Evolutionary conservation across 2,113 vertebrate genomes (phyloP).

Genomic region (Pseudorhombus dupliciocellatus): DNA sequence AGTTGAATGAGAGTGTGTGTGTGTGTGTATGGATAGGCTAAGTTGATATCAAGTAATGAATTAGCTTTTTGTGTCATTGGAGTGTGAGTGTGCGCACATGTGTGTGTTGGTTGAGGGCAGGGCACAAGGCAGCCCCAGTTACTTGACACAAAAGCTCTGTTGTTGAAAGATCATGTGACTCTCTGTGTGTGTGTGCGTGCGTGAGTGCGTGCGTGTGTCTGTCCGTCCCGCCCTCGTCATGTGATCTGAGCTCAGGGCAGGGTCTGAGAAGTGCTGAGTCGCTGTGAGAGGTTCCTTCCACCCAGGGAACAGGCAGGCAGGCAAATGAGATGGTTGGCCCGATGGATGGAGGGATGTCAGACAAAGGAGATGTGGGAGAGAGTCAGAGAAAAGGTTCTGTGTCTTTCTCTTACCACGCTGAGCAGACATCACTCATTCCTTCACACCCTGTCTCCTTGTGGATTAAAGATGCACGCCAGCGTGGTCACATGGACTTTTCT

Average conservation of each 20-base stretch:
- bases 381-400: neutral
- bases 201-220: constrained; percentile 22
- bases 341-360: constrained; percentile 6
- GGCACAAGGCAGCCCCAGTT: constrained; percentile 70
- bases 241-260: constrained; percentile 76
- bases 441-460: constrained; percentile 3
- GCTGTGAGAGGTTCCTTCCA: constrained; percentile 67
- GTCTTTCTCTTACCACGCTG: neutral
- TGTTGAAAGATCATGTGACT: constrained; percentile 80
- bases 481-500: neutral
- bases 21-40: neutral
- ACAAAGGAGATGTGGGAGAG: constrained; percentile 1
- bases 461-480: constrained; percentile 39
- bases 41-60: no score
- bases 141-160: constrained; percentile 78
- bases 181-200: constrained; percentile 45
- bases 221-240: constrained; percentile 72
- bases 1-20: neutral
- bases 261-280: constrained; percentile 75
- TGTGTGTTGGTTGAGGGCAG: constrained; percentile 31
- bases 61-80: no score
- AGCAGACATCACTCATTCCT: constrained; percentile 5
- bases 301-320: constrained; percentile 42
- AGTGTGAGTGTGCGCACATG: neutral
- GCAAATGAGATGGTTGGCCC: neutral